A percentile compares a stretch with the other conserved stretches of the same genome.
These are phyloP conservation scores for Pteronura brasiliensis DNA, from an alignment of 2,113 vertebrate genomes.

Conservation along the genomic window DNA sequence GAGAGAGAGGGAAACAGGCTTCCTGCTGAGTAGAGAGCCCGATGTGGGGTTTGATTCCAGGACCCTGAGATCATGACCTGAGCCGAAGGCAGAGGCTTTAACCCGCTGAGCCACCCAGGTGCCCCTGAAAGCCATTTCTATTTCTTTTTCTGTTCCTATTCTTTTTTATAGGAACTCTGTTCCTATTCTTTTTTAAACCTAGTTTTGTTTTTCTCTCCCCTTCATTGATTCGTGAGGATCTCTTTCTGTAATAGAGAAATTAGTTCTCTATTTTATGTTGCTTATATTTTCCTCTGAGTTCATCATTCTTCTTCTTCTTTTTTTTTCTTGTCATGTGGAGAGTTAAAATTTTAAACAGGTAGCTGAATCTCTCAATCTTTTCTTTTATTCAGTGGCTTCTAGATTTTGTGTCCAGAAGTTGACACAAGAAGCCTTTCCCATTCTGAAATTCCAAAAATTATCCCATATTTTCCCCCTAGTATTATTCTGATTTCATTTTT, in stretches of 20 bases:
- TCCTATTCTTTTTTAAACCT: background rate
- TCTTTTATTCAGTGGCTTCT: background rate
- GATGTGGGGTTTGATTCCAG: no score
- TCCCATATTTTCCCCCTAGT: background rate
- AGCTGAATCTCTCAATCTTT: background rate
- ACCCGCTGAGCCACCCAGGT: no score
- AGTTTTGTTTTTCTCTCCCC: background rate
- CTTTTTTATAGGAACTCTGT: background rate
- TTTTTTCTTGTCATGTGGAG: background rate
- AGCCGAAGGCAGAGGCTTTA: no score
- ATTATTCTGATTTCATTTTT: constrained; percentile 17
- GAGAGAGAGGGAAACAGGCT: no score
- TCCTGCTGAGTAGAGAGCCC: no score
- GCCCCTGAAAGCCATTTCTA: background rate
- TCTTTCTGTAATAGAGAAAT: constrained; percentile 19
- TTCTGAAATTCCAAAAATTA: background rate
- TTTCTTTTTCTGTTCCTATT: background rate
- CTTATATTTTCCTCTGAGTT: background rate
- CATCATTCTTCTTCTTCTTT: background rate
- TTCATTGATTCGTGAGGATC: constrained; percentile 31
- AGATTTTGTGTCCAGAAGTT: background rate
- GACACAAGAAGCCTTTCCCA: background rate
- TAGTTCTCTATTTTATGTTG: background rate
- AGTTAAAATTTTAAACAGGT: background rate
- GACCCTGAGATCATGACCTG: no score